A percentile compares a stretch with the other conserved stretches of the same genome.
phyloP scores from a whole-genome alignment of 2,888 invertebrate genomes.

The Neoascia interrupta region DNA sequence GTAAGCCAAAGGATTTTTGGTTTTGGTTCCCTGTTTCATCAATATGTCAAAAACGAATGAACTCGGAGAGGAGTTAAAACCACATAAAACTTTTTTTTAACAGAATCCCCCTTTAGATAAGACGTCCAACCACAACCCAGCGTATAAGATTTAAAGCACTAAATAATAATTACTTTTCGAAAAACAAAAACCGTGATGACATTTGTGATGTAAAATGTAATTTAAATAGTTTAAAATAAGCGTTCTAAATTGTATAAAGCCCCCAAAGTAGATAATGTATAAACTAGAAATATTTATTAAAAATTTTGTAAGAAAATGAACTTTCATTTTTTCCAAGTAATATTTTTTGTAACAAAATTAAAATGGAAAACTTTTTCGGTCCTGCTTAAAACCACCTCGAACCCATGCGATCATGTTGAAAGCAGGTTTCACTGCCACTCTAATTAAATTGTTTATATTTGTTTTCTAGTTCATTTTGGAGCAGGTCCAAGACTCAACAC shows the following conservation, averaged over 20 bases:
- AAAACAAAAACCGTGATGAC: too few species aligned
- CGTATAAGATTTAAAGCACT: too few species aligned
- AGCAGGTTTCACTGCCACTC: slow-evolving; percentile 54
- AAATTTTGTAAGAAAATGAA: too few species aligned
- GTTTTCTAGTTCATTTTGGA: slow-evolving; percentile 43
- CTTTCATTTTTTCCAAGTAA: background rate
- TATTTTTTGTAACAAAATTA: background rate
- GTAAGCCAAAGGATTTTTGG: too few species aligned
- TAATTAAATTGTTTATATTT: slow-evolving; percentile 51
- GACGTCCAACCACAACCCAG: too few species aligned
- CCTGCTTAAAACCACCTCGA: slow-evolving; percentile 29
- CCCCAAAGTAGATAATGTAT: too few species aligned
- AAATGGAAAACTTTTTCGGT: slow-evolving; percentile 1
- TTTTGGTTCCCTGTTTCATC: too few species aligned
- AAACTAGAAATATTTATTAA: slow-evolving; percentile 56
- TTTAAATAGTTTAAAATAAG: slow-evolving; percentile 52
- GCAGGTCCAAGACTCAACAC: slow-evolving; percentile 10
- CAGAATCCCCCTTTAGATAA: too few species aligned
- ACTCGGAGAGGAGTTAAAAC: too few species aligned
- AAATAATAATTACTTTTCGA: too few species aligned
- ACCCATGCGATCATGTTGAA: slow-evolving; percentile 35
- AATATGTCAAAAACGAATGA: too few species aligned
- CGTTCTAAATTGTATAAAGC: slow-evolving; percentile 42
- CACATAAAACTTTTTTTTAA: too few species aligned
- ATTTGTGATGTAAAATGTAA: slow-evolving; percentile 62